Conservation (phyloP, 2,797 vertebrate genomes). For the Forpus xanthops region DNA sequence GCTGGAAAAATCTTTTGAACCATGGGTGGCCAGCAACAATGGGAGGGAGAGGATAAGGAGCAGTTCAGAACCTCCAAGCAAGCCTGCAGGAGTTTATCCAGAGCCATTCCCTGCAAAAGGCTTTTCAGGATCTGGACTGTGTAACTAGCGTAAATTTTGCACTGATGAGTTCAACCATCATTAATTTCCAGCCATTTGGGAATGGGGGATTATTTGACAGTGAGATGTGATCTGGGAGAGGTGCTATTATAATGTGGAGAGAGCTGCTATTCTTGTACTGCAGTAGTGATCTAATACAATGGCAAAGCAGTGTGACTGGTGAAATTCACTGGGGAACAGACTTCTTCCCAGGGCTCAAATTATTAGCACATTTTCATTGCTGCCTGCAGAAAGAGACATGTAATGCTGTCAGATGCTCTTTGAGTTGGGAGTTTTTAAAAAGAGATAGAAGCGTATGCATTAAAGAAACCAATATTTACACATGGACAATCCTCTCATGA, state of each 20-base stretch:
- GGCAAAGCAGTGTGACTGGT: conserved; percentile 44
- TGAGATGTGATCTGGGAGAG: conserved; percentile 32
- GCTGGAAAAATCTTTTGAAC: not conserved
- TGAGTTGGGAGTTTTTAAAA: conserved; percentile 69
- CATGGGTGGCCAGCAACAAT: not conserved
- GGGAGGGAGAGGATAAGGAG: not conserved
- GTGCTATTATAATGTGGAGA: conserved; percentile 33
- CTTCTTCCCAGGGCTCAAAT: conserved; percentile 72
- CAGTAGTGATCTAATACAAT: conserved; percentile 65
- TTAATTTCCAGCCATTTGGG: conserved; percentile 47
- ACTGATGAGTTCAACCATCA: not conserved
- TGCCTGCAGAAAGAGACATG: conserved; percentile 65
- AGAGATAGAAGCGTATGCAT: conserved; percentile 41
- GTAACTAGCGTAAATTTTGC: not conserved
- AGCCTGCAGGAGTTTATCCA: not conserved
- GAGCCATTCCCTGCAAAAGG: not conserved
- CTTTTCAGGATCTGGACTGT: not conserved
- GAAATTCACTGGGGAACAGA: conserved; percentile 62
- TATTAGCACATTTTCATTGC: conserved; percentile 67
- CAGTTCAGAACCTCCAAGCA: not conserved
- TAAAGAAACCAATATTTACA: conserved; percentile 59
- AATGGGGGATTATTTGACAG: conserved; percentile 40
- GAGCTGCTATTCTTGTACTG: conserved; percentile 51
- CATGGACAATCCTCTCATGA: conserved; percentile 55
- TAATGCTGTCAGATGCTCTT: conserved; percentile 67